Base-by-base conservation (phyloP, 2,888 invertebrate species). In the Sphaeridia pumilis region DNA sequence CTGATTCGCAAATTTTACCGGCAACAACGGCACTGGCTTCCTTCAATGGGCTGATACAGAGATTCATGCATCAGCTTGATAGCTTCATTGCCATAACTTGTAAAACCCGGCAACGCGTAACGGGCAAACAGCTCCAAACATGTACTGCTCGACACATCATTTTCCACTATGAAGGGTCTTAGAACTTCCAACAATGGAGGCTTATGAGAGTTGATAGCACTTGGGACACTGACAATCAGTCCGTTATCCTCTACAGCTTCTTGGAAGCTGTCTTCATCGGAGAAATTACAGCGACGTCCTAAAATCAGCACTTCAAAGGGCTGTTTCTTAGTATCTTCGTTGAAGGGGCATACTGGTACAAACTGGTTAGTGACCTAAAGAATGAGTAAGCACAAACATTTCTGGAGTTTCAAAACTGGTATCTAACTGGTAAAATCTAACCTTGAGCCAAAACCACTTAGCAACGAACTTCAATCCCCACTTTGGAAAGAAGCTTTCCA, bases 141-240 rank as follows among this genome's bases (percentile, higher is more conserved):
- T 58, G 77, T 74, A 7, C 35, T 10, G 35, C 55, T 34, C 10
- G 21, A 48, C 22, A 49, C 31, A 2, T 54, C 49, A 3, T 25
- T 25, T 52, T 45, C 38, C 26, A 24, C 36, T 7, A 50, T 25
- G 24, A 38, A 46, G 1, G 36, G 38, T 17, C 52, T 34, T 5
- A 65, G 12, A 35, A 65, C 48, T 20, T 60, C 56, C 63, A 76
- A 67, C 50, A 95, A 71, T 1, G 93, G 92, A 36, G 94, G 94
- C 72, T 97, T 97, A 69, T 93, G 90, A 0, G 95, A 95, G 72
- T 95, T 94, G 54, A 94, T 75, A 17, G 86, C 83, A 72, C 92
- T 92, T 0, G 95, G 94, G 22, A 90, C 75, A 70, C 90, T 90
- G 20, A 87, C 71, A 50, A 94, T 69, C 42, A 88, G 67, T 67